phyloP scores from a whole-genome alignment of 2,113 vertebrate genomes.

The Pseudonaja textilis region DNA sequence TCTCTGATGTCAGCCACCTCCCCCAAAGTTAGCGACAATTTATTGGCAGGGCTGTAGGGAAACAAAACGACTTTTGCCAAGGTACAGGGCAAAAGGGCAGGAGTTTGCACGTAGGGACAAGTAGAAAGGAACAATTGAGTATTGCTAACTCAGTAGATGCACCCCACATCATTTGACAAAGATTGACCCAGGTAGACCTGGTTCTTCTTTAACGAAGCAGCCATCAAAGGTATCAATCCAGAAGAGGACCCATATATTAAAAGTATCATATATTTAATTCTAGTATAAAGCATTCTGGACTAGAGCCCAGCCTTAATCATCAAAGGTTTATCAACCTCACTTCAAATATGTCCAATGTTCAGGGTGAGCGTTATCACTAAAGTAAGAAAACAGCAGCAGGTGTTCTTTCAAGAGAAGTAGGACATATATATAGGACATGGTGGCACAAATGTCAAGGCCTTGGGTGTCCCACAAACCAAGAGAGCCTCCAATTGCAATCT shows the following conservation, averaged over 20 bases:
- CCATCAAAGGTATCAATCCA: not conserved
- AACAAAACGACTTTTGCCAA: not conserved
- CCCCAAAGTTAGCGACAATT: slow-evolving; percentile 4
- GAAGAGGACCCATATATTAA: not conserved
- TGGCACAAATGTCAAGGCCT: not conserved
- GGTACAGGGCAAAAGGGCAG: not conserved
- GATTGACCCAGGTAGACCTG: not conserved
- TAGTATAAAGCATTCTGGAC: not conserved
- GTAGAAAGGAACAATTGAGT: not conserved
- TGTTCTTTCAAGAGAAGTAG: not conserved
- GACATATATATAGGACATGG: not conserved
- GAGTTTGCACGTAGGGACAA: not conserved
- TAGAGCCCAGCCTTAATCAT: not conserved
- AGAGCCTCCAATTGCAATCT: not conserved
- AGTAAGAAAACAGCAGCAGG: not conserved
- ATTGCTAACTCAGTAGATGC: too few species aligned
- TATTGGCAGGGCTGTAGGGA: not conserved
- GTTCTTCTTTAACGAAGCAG: not conserved
- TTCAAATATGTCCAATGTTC: not conserved
- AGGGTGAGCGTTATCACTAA: not conserved
- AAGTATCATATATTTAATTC: not conserved
- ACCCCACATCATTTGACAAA: not conserved
- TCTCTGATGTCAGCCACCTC: not conserved
- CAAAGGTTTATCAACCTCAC: not conserved
- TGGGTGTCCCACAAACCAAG: not conserved